Percentiles rank a stretch among this genome's conserved stretches.
Evolutionary conservation across 2,888 invertebrate species (phyloP).

Genomic region (Mesorhabditis spiculigera): DNA sequence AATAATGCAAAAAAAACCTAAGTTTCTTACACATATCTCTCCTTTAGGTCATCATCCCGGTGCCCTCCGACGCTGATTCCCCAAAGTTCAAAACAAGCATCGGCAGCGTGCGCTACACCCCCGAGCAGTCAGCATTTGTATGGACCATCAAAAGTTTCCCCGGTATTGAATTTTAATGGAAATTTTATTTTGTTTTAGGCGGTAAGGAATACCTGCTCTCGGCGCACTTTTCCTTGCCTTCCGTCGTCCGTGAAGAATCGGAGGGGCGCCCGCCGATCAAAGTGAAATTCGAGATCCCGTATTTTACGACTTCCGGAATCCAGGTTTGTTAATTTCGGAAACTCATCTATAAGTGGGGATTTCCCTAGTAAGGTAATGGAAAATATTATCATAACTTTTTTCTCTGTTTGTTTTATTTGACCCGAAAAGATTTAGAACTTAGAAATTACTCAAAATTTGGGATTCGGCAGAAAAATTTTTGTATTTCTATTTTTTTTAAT

Average conservation of each 20-base stretch:
- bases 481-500: too few relatives aligned
- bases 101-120: conserved; percentile 93
- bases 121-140: conserved; percentile 90
- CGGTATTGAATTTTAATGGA: conserved; percentile 21
- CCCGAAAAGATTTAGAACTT: not conserved
- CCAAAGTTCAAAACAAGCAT: conserved; percentile 74
- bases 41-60: conserved; percentile 79
- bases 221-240: conserved; percentile 93
- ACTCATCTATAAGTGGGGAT: not conserved
- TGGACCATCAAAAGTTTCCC: conserved; percentile 68
- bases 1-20: not conserved
- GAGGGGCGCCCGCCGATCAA: conserved; percentile 97
- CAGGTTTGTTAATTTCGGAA: conserved; percentile 69
- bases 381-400: not conserved
- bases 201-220: conserved; percentile 97
- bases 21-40: not conserved
- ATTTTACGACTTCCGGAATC: conserved; percentile 96
- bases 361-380: not conserved
- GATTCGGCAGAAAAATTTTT: too few relatives aligned
- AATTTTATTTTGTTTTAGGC: conserved; percentile 64
- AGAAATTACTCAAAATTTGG: too few relatives aligned
- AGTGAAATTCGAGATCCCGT: conserved; percentile 97
- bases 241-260: conserved; percentile 85
- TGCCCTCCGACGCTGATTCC: conserved; percentile 93
- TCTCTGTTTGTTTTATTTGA: not conserved